These are phyloP conservation scores for Orthonychiurus folsomi DNA, from an alignment of 2,888 invertebrate species.

Conservation along the genomic window DNA sequence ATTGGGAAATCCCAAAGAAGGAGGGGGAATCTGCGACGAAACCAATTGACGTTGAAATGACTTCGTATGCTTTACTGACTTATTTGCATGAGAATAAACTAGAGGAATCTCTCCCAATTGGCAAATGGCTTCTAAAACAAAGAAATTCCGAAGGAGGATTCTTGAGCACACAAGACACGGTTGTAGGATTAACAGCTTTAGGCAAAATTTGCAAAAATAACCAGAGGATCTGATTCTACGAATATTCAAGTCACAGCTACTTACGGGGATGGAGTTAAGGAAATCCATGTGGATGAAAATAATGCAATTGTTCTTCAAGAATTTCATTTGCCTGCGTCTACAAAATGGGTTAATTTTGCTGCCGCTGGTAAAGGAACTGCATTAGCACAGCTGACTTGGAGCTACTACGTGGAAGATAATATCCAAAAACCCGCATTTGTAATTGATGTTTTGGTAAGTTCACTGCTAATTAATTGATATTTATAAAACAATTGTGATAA, in stretches of 20 bases:
- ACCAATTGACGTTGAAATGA: constrained; percentile 58
- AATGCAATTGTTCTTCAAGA: constrained; percentile 25
- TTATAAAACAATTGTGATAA: no score
- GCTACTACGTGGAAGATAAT: constrained; percentile 23
- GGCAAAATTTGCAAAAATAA: constrained; percentile 10
- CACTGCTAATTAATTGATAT: constrained; percentile 1
- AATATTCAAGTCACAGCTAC: background rate
- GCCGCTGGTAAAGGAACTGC: constrained; percentile 20
- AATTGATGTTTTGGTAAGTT: constrained; percentile 21
- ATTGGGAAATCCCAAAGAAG: constrained; percentile 9
- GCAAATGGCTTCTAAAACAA: constrained; percentile 63
- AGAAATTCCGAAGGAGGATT: constrained; percentile 62
- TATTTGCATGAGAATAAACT: constrained; percentile 44
- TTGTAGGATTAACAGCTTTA: constrained; percentile 22
- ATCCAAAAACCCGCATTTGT: constrained; percentile 18
- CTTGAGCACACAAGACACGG: constrained; percentile 51
- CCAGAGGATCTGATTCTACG: background rate
- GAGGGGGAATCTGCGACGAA: background rate
- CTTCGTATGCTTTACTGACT: constrained; percentile 71
- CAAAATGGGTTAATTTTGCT: constrained; percentile 11
- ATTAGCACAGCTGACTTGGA: constrained; percentile 27
- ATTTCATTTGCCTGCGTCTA: constrained; percentile 14
- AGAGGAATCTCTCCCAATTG: constrained; percentile 50
- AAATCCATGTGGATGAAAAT: constrained; percentile 10
- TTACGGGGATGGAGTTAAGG: constrained; percentile 1